Evolutionary conservation across 2,113 vertebrate species (phyloP).

Genomic region (Thalassarche chlororhynchos): DNA sequence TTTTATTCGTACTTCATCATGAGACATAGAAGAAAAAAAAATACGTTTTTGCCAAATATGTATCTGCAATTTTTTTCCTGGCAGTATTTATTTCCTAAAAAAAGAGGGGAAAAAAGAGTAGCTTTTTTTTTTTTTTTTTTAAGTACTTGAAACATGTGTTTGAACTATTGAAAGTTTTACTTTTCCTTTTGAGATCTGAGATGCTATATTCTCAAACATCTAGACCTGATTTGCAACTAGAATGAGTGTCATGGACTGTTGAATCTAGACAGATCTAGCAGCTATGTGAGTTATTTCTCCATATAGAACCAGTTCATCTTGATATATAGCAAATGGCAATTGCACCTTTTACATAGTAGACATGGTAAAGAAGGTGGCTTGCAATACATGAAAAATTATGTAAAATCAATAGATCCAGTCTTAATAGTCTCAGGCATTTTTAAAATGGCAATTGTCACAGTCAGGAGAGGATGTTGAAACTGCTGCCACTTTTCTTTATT

Average conservation of each 20-base stretch:
- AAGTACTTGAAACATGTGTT: slow-evolving; percentile 29
- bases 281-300: background rate
- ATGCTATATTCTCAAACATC: slow-evolving; percentile 13
- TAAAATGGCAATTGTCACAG: background rate
- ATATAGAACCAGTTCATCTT: background rate
- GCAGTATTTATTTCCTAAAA: slow-evolving; percentile 52
- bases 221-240: slow-evolving; percentile 43
- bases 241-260: background rate
- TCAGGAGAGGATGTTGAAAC: background rate
- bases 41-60: slow-evolving; percentile 37
- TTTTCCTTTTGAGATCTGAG: slow-evolving; percentile 9
- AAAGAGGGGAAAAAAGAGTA: background rate
- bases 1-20: slow-evolving; percentile 54
- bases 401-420: background rate
- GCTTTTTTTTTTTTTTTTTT: background rate
- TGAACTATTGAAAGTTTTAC: slow-evolving; percentile 37
- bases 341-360: background rate
- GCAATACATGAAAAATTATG: background rate
- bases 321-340: background rate
- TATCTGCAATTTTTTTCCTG: slow-evolving; percentile 58
- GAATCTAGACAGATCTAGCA: background rate
- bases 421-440: background rate
- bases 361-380: background rate
- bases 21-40: background rate
- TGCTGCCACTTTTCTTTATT: background rate